These are phyloP conservation scores for Eremophila alpestris DNA, from an alignment of 2,797 vertebrate genomes.

Conservation along the genomic window DNA sequence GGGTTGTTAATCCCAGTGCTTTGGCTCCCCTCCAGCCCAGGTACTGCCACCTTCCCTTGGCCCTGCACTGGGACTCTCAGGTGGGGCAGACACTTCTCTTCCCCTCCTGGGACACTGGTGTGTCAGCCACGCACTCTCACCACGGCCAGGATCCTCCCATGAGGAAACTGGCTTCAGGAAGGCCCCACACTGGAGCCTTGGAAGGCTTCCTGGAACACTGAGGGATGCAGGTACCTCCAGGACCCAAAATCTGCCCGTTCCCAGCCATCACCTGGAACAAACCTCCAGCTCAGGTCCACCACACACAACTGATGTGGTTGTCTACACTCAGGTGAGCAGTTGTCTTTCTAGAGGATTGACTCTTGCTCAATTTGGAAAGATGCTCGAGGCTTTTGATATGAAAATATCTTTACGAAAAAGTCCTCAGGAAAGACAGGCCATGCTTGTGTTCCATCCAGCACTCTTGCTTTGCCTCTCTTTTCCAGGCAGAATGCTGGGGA, in stretches of 20 bases:
- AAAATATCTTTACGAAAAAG: not conserved
- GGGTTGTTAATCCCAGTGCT: not conserved
- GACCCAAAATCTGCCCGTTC: not conserved
- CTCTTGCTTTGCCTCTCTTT: not conserved
- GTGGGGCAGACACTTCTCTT: not conserved
- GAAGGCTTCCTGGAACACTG: not conserved
- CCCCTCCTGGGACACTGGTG: not conserved
- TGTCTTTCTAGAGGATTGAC: not conserved
- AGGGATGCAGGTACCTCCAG: not conserved
- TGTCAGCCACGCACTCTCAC: not conserved
- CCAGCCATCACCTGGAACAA: not conserved
- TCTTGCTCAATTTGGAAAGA: not conserved
- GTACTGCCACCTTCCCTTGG: not conserved
- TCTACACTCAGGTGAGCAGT: not conserved
- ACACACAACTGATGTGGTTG: not conserved
- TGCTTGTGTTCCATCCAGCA: not conserved
- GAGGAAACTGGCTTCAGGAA: not conserved
- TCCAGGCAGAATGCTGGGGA: not conserved
- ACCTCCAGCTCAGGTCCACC: not conserved
- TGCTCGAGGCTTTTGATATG: not conserved
- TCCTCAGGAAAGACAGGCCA: not conserved
- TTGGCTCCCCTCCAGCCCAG: not conserved
- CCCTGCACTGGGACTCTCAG: not conserved
- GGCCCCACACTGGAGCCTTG: not conserved
- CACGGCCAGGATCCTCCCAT: not conserved